Base-by-base conservation (phyloP, 2,113 vertebrate genomes). In the Morphnarchus princeps region DNA sequence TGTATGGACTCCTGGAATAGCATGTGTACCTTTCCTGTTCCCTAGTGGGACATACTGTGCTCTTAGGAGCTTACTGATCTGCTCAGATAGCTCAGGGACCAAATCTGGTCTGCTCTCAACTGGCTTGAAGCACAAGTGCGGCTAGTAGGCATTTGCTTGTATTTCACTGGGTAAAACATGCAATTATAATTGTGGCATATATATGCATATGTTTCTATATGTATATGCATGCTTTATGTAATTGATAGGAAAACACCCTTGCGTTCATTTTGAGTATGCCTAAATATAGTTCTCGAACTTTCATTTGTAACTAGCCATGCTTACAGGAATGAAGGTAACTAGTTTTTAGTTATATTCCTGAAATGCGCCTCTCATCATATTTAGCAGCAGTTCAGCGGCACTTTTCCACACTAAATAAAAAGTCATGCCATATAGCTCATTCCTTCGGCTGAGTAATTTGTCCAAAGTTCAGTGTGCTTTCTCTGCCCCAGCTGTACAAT, bases 361-460 rank as follows among this genome's bases (percentile, higher is more conserved):
- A 81, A 59, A 59, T 47, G 20, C 0, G 0, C 21, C 63, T 61
- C 50, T n/a, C 12, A 0, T 38, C 31, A 34, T 29, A 32, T 65
- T 76, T 24, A 55, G 29, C 54, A 61, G 4, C 34, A n/a, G 11
- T 66, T 80, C 45, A 77, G 66, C 61, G 69, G 40, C 21, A 5
- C 49, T 67, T 58, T 22, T 42, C 67, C 42, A 28, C 15, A 3
- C 21, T 20, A 45, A 52, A 31, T 49, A 78, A n/a, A 40, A 59
- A n/a, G 19, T 32, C 10, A 0, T 38, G 24, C 31, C 0, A 0
- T 55, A 2, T 3, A 34, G 55, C 34, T 89, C 24, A 4, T 70
- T 55, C 14, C 42, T 18, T 10, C 0, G 0, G 42, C 70, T 52
- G 62, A 82, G 34, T 32, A 32, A 18, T 54, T 65, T 32, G 43